Percentiles rank a stretch among this genome's conserved stretches.
These are phyloP conservation scores for Symphodus melops DNA, from an alignment of 2,113 vertebrate species.

Conservation along the genomic window DNA sequence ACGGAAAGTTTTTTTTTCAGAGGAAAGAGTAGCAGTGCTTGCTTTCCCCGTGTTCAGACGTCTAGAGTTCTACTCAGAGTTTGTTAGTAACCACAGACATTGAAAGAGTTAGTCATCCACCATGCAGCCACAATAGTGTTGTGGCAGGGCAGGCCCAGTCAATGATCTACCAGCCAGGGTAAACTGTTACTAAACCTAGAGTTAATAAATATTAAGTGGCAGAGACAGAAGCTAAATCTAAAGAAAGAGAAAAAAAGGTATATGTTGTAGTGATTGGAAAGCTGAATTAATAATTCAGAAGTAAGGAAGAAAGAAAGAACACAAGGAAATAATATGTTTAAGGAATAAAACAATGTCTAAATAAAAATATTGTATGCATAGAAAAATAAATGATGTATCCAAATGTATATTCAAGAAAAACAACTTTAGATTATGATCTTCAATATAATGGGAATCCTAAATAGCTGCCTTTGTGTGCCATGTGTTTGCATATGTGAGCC, in stretches of 20 bases:
- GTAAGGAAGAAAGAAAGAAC: conserved; percentile 52
- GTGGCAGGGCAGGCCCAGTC: conserved; percentile 75
- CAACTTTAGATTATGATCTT: conserved; percentile 69
- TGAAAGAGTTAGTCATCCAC: conserved; percentile 79
- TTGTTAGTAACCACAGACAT: conserved; percentile 94
- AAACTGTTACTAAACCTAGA: conserved; percentile 75
- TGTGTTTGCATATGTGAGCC: conserved; percentile 21
- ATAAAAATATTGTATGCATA: conserved; percentile 58
- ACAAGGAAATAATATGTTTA: conserved; percentile 23
- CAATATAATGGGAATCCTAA: conserved; percentile 86
- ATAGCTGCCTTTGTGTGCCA: conserved; percentile 61
- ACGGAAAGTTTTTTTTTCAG: conserved; percentile 36
- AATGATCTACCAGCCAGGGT: conserved; percentile 76
- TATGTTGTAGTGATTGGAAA: conserved; percentile 35
- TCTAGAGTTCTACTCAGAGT: conserved; percentile 57
- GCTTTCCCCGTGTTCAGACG: conserved; percentile 25
- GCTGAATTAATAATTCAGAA: conserved; percentile 59
- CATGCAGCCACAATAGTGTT: conserved; percentile 43
- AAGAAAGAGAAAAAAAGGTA: conserved; percentile 43
- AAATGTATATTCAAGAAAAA: conserved; percentile 54
- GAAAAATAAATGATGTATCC: conserved; percentile 43
- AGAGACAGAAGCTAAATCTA: conserved; percentile 62
- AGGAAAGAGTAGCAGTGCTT: conserved; percentile 43
- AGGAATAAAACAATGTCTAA: conserved; percentile 38
- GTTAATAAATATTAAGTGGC: conserved; percentile 81